phyloP scores from a whole-genome alignment of 2,113 vertebrate genomes.

The Aptenodytes patagonicus region DNA sequence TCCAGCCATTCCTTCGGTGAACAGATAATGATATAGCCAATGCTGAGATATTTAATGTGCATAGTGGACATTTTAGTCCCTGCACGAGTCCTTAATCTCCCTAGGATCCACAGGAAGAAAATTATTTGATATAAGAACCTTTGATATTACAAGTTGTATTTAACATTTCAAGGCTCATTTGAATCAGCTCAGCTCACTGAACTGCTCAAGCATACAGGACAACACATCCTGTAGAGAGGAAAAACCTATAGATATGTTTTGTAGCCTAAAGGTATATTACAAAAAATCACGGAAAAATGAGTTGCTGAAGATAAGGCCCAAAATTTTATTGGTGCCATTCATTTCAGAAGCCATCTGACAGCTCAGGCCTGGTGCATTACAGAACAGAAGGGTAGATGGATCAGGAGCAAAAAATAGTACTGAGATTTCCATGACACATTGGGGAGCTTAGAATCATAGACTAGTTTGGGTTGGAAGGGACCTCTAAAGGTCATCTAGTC shows the following conservation, averaged over 20 bases:
- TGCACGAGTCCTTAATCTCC: slow-evolving; percentile 63
- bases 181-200: slow-evolving; percentile 60
- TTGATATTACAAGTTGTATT: slow-evolving; percentile 77
- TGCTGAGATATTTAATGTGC: slow-evolving; percentile 36
- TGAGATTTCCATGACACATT: background rate
- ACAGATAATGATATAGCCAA: slow-evolving; percentile 21
- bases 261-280: slow-evolving; percentile 32
- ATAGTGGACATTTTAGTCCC: slow-evolving; percentile 54
- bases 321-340: background rate
- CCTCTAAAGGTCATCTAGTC: too few relatives aligned
- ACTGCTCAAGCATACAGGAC: slow-evolving; percentile 50
- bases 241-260: slow-evolving; percentile 13
- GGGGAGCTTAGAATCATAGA: background rate
- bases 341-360: background rate
- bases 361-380: background rate
- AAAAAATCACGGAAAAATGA: background rate
- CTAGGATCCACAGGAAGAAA: slow-evolving; percentile 66
- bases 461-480: too few relatives aligned
- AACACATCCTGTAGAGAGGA: background rate
- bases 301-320: background rate
- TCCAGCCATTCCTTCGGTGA: slow-evolving; percentile 23
- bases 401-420: background rate
- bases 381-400: background rate
- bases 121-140: slow-evolving; percentile 72
- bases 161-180: slow-evolving; percentile 79